Conservation (phyloP, 2,888 invertebrate species). For the Eupeodes luniger region DNA sequence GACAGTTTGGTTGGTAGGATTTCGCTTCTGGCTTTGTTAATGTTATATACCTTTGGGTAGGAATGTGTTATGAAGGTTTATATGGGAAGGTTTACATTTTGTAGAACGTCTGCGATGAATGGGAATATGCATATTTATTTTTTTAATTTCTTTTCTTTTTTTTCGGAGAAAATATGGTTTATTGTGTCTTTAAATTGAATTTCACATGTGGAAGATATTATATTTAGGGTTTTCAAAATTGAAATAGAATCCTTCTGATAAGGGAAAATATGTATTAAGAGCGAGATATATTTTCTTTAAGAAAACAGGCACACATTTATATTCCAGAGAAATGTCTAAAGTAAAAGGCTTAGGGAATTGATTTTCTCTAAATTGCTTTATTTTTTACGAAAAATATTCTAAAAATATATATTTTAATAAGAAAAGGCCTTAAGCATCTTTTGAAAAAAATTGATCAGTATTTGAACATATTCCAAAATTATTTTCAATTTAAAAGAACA, state of each 20-base stretch:
- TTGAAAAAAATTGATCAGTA: too few relatives aligned
- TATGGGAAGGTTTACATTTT: slow-evolving; percentile 7
- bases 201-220: slow-evolving; percentile 44
- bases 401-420: too few relatives aligned
- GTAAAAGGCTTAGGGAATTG: too few relatives aligned
- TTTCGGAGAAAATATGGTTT: slow-evolving; percentile 17
- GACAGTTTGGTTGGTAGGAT: slow-evolving; percentile 66
- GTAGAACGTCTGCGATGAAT: slow-evolving; percentile 54
- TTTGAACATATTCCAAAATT: too few relatives aligned
- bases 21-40: slow-evolving; percentile 50
- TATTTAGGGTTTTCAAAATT: background rate
- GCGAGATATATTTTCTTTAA: background rate
- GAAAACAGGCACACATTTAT: too few relatives aligned
- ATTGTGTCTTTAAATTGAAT: slow-evolving; percentile 49
- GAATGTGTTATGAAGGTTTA: background rate
- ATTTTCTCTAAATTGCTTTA: too few relatives aligned
- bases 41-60: background rate
- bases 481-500: too few relatives aligned
- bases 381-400: too few relatives aligned
- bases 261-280: background rate
- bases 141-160: background rate
- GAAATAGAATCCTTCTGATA: background rate
- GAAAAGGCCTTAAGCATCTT: too few relatives aligned
- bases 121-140: slow-evolving; percentile 20
- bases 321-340: too few relatives aligned